Evolutionary conservation across 2,797 vertebrate species (phyloP).

Genomic region (Sebastiscus albofasciatus): DNA sequence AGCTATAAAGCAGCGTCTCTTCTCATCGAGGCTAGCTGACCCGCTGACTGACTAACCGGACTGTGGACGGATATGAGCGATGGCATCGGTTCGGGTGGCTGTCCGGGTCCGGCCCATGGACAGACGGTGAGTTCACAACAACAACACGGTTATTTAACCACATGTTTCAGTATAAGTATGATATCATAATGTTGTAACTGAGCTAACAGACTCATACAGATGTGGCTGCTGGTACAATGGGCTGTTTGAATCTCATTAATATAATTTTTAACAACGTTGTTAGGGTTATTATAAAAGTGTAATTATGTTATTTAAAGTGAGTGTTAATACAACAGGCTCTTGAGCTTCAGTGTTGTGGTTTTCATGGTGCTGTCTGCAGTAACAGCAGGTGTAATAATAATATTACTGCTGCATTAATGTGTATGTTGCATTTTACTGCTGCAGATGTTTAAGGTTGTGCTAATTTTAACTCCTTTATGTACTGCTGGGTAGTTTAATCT

Average conservation of each 20-base stretch:
- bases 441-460: too few relatives aligned
- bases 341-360: neutral
- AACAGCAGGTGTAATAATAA: too few relatives aligned
- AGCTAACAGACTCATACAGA: neutral
- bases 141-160: accelerated
- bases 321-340: neutral
- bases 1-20: neutral
- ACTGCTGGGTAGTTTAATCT: too few relatives aligned
- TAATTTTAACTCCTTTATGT: too few relatives aligned
- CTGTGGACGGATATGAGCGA: constrained; percentile 66
- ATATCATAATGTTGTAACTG: too few relatives aligned
- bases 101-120: constrained; percentile 95
- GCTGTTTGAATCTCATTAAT: neutral
- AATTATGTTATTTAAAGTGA: neutral
- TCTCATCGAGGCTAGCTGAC: neutral
- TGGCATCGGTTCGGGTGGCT: constrained; percentile 97
- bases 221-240: neutral
- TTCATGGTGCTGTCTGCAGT: neutral
- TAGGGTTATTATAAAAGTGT: neutral
- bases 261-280: neutral
- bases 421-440: too few relatives aligned
- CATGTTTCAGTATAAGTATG: neutral
- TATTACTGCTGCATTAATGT: neutral
- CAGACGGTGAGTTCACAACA: constrained; percentile 87
- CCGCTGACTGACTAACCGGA: neutral